Evolutionary conservation across 1,140 invertebrate genomes (phyloP), one percentile per base, ranked within the genome.

Genomic region (Agraylea sexmaculata): DNA sequence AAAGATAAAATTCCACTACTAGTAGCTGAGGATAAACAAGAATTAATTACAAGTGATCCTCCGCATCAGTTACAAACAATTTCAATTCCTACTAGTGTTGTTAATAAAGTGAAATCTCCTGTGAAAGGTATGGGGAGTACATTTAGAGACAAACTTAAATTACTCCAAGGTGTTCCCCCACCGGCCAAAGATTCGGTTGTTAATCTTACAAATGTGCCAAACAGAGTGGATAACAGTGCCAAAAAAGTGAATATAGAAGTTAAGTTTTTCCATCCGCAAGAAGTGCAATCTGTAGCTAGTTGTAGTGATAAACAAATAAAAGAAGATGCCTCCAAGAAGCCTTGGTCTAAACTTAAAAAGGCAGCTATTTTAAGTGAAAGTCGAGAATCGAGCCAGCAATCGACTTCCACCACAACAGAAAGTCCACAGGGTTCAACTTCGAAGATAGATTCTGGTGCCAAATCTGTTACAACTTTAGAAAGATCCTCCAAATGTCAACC

Each of bases 291-390:
- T 18, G 39, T 46, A 7, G 59, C 61, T 56, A 48, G 54, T 39
- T 46, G 23, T 18, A 51, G 52, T 3, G 16, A 55, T 16, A 51
- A 52, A 18, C 60, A 66, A 42, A 49, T 11, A 19, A 57, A 57
- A 53, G 56, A 58, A 38, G 56, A 60, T 30, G 18, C 34, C 50
- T 52, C 27, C 38, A 64, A 66, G 43, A 66, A 64, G 38, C 69
- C 68, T 21, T 74, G 71, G 71, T 61, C 54, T 12, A 73, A 71
- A 56, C 50, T 73, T 19, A 73, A 73, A 53, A 68, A 69, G 45
- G 70, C 69, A 17, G 66, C 70, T 7, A 71, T 73, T 43, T 52
- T 60, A 2, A 47, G 55, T 13, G 58, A 49, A 17, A 43, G 43
- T 3, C 41, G 28, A 39, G 46, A 48, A 8, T 37, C 34, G 10